Evolutionary conservation across 2,113 vertebrate genomes (phyloP), one percentile per base, ranked within the genome.

Genomic region (Trichomycterus rosablanca): DNA sequence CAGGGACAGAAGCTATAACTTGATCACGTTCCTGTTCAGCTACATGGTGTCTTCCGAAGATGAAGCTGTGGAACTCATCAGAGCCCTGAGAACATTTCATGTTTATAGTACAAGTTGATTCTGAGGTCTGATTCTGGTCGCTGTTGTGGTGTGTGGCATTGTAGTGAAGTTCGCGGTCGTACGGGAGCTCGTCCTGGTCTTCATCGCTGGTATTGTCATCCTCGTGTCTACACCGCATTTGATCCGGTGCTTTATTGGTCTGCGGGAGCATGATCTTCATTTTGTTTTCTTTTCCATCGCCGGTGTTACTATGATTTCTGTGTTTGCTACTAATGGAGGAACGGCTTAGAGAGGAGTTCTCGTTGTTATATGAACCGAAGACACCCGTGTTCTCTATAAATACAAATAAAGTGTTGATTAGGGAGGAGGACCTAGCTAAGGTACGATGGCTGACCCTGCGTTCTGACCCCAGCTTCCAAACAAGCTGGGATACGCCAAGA

Each of bases 141-240:
- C n/a, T n/a, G n/a, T n/a, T n/a, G n/a, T n/a, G n/a, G n/a, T n/a
- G n/a, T n/a, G n/a, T n/a, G n/a, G n/a, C n/a, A 35, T 68, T 50
- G 34, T 72, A 79, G 22, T 61, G 70, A 7, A 72, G 32, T 1
- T 73, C 70, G 2, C 64, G 81, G 63, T 91, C 87, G 8, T 80
- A 89, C 35, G 88, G 88, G n/a, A 93, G 78, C 1, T 92, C 86
- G 6, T 91, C 88, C 28, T 91, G 88, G 9, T 91, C 89, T 53
- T 89, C 86, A 5, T 84, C 89, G 15, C 84, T 91, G 22, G 71
- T 83, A 22, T 83, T 79, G 57, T 82, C 79, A 22, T 74, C 70
- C 12, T 63, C 18, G 4, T 68, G 74, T 63, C 67, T 61, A 39
- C 22, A 16, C 1, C 55, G 44, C 2, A 23, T 24, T 34, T 72